These are phyloP conservation scores for Siniperca chuatsi DNA, from an alignment of 2,113 vertebrate genomes.

Conservation along the genomic window DNA sequence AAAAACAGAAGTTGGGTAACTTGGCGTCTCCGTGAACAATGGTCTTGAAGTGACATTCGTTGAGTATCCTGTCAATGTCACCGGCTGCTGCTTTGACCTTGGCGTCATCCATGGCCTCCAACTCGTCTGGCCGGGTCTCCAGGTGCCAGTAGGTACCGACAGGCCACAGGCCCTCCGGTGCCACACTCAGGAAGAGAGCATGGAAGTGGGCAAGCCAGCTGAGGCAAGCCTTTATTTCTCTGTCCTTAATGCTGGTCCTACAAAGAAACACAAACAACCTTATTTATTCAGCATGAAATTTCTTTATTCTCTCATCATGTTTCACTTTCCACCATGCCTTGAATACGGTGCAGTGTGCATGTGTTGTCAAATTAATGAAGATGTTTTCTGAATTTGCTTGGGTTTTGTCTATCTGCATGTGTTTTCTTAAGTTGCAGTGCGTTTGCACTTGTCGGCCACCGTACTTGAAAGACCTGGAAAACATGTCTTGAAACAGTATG, in stretches of 20 bases:
- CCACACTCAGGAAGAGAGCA: slow-evolving; percentile 77
- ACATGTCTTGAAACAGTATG: neutral
- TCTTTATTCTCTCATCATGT: neutral
- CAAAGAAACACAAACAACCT: neutral
- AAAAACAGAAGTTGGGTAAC: slow-evolving; percentile 86
- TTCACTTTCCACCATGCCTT: neutral
- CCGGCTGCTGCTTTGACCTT: slow-evolving; percentile 78
- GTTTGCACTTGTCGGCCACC: too few relatives aligned
- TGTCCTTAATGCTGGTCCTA: slow-evolving; percentile 74
- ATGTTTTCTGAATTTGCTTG: too few relatives aligned
- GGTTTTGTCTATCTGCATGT: too few relatives aligned
- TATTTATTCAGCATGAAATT: neutral
- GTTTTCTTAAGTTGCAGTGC: too few relatives aligned
- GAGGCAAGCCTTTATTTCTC: slow-evolving; percentile 80
- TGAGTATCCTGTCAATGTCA: slow-evolving; percentile 78
- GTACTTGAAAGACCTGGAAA: neutral
- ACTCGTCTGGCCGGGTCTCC: slow-evolving; percentile 84
- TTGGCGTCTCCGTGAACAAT: slow-evolving; percentile 85
- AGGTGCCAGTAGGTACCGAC: slow-evolving; percentile 87
- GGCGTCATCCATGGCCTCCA: slow-evolving; percentile 79
- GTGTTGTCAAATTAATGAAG: too few relatives aligned
- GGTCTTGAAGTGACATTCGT: slow-evolving; percentile 79
- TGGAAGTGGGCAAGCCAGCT: slow-evolving; percentile 86
- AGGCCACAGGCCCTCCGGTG: slow-evolving; percentile 80
- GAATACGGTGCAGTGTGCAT: too few relatives aligned